A percentile compares a stretch with the other conserved stretches of the same genome.
phyloP scores from a whole-genome alignment of 1,140 invertebrate genomes.

The Danaus melanippus region DNA sequence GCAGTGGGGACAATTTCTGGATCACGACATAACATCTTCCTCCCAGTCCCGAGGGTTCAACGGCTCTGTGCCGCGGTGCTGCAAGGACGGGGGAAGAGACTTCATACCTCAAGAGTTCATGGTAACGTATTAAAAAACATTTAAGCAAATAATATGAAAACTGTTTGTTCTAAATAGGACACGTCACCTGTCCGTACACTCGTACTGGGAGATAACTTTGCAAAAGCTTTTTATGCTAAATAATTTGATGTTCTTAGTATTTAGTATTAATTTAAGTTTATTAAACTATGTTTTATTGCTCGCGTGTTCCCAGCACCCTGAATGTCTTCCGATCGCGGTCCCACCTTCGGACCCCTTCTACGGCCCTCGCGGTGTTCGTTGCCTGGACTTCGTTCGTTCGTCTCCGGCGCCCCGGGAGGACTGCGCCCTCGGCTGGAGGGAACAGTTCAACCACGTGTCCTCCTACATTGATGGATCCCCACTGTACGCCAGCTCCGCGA shows the following conservation, averaged over 20 bases:
- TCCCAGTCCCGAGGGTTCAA: constrained; percentile 82
- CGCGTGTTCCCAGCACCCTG: constrained; percentile 76
- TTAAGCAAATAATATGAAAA: neutral
- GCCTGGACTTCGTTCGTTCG: constrained; percentile 83
- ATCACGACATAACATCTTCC: constrained; percentile 85
- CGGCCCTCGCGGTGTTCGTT: constrained; percentile 78
- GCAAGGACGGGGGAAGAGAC: constrained; percentile 75
- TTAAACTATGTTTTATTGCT: no score
- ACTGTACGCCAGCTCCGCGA: constrained; percentile 90
- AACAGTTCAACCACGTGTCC: constrained; percentile 87
- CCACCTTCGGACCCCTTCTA: constrained; percentile 82
- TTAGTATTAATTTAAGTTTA: no score
- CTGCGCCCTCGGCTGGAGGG: constrained; percentile 80
- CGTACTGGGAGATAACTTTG: no score
- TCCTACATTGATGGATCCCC: constrained; percentile 93
- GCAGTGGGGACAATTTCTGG: constrained; percentile 90
- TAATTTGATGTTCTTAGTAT: no score
- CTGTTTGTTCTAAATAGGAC: no score
- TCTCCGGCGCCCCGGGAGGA: constrained; percentile 79
- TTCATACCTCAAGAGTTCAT: constrained; percentile 76
- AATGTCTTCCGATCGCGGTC: constrained; percentile 86
- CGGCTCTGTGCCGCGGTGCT: constrained; percentile 85
- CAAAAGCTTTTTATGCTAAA: no score
- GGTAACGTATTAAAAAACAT: constrained; percentile 56
- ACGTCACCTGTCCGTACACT: no score